Evolutionary conservation across 2,113 vertebrate species (phyloP).

Genomic region (Bufo bufo): DNA sequence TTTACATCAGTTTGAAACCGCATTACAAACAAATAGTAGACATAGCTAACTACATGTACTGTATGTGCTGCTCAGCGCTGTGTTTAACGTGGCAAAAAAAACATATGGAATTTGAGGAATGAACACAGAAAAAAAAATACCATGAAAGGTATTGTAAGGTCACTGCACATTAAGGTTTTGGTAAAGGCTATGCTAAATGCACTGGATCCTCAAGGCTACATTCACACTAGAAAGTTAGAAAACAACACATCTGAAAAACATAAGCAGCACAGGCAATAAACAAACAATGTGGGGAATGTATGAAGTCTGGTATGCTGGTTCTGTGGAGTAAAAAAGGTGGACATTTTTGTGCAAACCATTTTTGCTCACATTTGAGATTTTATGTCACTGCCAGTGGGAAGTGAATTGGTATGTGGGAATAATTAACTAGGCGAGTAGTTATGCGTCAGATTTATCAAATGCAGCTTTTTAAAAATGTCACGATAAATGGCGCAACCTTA

Average conservation of each 20-base stretch:
- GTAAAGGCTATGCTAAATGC: conserved; percentile 66
- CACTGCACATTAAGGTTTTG: conserved; percentile 25
- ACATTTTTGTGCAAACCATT: not conserved
- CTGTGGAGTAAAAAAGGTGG: no score
- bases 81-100: conserved; percentile 35
- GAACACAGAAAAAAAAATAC: conserved; percentile 34
- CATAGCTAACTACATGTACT: conserved; percentile 27
- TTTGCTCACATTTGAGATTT: no score
- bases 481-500: no score
- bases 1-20: conserved; percentile 42
- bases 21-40: conserved; percentile 47
- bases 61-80: conserved; percentile 1
- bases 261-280: not conserved
- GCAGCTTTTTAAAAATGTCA: no score
- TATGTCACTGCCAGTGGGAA: no score
- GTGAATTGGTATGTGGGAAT: no score
- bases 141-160: conserved; percentile 38
- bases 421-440: no score
- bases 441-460: no score
- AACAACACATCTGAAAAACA: not conserved
- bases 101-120: conserved; percentile 37
- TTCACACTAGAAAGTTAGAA: not conserved
- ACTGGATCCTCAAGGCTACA: conserved; percentile 57
- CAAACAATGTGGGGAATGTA: no score
- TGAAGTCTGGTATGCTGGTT: no score